Evolutionary conservation across 2,797 vertebrate species (phyloP).

Genomic region (Cebuella pygmaea): DNA sequence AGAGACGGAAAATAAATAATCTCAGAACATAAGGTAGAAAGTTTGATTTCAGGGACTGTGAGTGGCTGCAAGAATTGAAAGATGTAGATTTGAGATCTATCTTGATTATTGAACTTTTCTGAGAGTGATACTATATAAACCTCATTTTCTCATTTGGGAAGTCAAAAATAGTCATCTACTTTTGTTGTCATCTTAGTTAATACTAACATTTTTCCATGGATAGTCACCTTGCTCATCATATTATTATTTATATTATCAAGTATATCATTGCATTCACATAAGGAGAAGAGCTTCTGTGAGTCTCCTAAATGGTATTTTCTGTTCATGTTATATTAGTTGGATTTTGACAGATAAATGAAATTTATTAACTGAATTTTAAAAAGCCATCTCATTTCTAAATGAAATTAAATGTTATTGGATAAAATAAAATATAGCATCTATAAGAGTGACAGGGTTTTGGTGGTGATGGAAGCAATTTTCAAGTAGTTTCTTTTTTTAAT

Average conservation of each 20-base stretch:
- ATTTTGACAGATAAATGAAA: not conserved
- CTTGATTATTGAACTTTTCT: not conserved
- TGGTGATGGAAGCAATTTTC: not conserved
- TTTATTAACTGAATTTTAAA: not conserved
- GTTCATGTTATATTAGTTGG: not conserved
- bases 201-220: not conserved
- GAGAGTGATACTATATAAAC: not conserved
- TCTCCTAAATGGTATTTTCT: not conserved
- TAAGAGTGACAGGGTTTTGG: not conserved
- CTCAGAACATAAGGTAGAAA: not conserved
- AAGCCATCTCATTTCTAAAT: not conserved
- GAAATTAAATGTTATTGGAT: not conserved
- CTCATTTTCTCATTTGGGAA: not conserved
- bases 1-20: not conserved
- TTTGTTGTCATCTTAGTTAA: not conserved
- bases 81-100: not conserved
- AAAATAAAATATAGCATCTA: not conserved
- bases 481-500: not conserved
- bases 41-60: not conserved
- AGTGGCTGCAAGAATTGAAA: not conserved
- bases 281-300: not conserved
- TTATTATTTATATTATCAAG: not conserved
- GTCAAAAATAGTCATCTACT: not conserved
- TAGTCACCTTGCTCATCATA: not conserved
- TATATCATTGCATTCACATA: not conserved